These are phyloP conservation scores for Ectropis grisescens DNA, from an alignment of 1,140 invertebrate species.

Conservation along the genomic window DNA sequence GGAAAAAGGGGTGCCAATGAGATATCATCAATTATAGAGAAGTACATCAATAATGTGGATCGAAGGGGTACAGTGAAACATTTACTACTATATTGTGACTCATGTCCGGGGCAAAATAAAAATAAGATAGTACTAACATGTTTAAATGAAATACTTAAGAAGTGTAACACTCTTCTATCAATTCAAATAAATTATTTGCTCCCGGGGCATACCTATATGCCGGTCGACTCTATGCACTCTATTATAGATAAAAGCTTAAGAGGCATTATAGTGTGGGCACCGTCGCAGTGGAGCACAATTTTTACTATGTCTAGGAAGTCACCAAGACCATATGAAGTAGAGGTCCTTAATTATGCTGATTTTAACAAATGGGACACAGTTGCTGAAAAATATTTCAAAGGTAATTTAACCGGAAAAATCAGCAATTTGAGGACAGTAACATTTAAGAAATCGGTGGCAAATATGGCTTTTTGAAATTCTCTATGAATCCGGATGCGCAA, in stretches of 20 bases:
- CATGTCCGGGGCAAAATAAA: neutral
- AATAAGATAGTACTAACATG: neutral
- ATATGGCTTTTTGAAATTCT: no score
- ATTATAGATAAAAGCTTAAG: conserved; percentile 10
- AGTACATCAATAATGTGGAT: conserved; percentile 5
- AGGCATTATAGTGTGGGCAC: conserved; percentile 10
- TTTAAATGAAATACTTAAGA: neutral
- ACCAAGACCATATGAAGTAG: neutral
- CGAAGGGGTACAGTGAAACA: conserved; percentile 1
- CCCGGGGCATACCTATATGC: conserved; percentile 17
- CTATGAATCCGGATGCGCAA: no score
- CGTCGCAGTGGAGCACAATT: conserved; percentile 10
- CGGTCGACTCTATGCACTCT: conserved; percentile 12
- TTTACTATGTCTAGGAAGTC: conserved; percentile 6
- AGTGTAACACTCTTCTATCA: neutral
- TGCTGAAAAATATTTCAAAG: no score
- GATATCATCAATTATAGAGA: conserved; percentile 4
- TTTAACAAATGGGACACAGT: no score
- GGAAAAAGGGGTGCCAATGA: conserved; percentile 8
- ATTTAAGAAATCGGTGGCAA: no score
- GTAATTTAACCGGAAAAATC: no score
- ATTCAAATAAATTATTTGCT: conserved; percentile 18
- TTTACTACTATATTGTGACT: conserved; percentile 2
- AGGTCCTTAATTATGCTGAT: no score
- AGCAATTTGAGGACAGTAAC: no score